Percentiles rank a stretch among this genome's conserved stretches.
phyloP scores from a whole-genome alignment of 2,113 vertebrate species.

The Mormyrus iriodes region DNA sequence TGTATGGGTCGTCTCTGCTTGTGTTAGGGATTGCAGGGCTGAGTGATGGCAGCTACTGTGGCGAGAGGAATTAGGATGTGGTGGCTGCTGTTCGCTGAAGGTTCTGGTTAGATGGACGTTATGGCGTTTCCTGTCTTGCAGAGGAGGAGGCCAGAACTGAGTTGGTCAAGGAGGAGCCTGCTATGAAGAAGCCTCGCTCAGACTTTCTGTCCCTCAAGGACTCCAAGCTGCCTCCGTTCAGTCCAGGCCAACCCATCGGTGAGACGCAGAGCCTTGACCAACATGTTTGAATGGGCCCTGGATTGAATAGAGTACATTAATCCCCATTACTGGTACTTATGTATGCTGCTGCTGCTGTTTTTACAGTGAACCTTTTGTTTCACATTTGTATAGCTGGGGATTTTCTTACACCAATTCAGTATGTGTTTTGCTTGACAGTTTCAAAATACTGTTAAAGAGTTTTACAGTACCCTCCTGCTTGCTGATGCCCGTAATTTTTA shows the following conservation, averaged over 20 bases:
- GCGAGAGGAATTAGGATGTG: not conserved
- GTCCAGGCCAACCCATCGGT: constrained; percentile 52
- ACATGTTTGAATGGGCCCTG: not conserved
- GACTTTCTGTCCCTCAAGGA: constrained; percentile 26
- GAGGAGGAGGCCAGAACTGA: constrained; percentile 35
- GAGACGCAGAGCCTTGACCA: not conserved
- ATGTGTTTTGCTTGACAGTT: not conserved
- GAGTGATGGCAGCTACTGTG: not conserved
- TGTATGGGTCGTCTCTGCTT: not conserved
- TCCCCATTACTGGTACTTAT: not conserved
- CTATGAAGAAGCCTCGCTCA: constrained; percentile 40
- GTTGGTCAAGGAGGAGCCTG: constrained; percentile 2
- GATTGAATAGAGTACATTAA: not conserved
- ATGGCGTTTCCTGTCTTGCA: constrained; percentile 18
- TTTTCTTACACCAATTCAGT: not conserved
- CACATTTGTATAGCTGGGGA: no score
- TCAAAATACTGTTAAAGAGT: not conserved
- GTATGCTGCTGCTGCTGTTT: not conserved
- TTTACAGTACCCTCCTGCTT: not conserved
- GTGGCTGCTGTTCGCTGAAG: not conserved
- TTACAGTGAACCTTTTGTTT: no score
- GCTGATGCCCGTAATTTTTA: not conserved
- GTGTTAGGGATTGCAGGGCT: not conserved
- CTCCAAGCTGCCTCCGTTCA: constrained; percentile 46
- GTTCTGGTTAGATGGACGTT: not conserved